Percentiles rank a stretch among this genome's conserved stretches.
phyloP scores from a whole-genome alignment of 1,140 invertebrate species.

The Nomia melanderi region DNA sequence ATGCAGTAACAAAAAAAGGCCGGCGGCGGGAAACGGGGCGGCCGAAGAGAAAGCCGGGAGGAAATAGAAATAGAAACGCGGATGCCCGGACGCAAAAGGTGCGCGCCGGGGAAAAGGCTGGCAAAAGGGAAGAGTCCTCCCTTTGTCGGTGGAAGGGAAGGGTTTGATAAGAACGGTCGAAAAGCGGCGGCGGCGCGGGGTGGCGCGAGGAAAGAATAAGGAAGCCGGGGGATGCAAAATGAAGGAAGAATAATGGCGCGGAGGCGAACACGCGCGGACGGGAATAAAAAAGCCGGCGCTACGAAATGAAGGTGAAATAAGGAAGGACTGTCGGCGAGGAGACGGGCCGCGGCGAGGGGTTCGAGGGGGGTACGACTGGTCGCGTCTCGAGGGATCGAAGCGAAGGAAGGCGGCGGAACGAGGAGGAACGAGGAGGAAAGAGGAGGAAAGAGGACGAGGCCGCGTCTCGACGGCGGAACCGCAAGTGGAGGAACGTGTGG shows the following conservation, averaged over 20 bases:
- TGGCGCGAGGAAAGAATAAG: too few species aligned
- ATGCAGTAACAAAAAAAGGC: not conserved
- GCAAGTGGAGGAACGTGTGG: constrained; percentile 48
- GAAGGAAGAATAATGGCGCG: too few species aligned
- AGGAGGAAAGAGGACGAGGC: not conserved
- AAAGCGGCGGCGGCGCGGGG: not conserved
- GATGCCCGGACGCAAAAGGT: not conserved
- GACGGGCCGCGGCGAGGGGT: not conserved
- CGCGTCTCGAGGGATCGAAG: not conserved
- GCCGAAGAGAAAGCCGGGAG: not conserved
- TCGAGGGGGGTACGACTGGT: not conserved
- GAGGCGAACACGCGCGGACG: too few species aligned
- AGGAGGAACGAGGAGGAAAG: too few species aligned
- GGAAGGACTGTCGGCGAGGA: too few species aligned
- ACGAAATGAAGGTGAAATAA: too few species aligned
- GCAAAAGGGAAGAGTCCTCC: not conserved
- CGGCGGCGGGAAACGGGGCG: not conserved
- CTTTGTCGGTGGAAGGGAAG: not conserved
- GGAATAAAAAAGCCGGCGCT: too few species aligned
- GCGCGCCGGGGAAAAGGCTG: not conserved
- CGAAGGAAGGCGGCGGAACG: too few species aligned
- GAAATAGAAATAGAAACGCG: not conserved
- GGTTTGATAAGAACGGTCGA: not conserved
- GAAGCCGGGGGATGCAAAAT: too few species aligned
- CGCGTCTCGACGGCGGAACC: constrained; percentile 25